These are phyloP conservation scores for Pemphredon lugubris DNA, from an alignment of 2,888 invertebrate species.

Conservation along the genomic window DNA sequence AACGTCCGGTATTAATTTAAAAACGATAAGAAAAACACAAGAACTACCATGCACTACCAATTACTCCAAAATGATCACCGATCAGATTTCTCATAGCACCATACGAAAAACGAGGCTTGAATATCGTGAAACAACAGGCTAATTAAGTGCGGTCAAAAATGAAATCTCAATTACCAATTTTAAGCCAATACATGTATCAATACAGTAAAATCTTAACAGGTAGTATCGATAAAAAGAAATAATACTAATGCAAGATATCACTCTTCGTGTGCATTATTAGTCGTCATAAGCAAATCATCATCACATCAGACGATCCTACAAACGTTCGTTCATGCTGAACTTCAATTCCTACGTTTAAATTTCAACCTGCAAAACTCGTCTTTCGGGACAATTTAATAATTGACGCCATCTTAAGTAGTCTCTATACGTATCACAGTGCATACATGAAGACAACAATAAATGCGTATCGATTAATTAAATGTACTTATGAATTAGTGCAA, in stretches of 20 bases:
- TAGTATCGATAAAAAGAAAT: constrained; percentile 7
- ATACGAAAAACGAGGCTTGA: constrained; percentile 26
- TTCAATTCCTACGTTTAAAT: too few relatives aligned
- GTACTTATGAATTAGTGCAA: constrained; percentile 37
- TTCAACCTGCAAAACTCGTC: too few relatives aligned
- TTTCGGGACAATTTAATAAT: background rate
- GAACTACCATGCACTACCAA: constrained; percentile 61
- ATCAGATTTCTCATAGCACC: constrained; percentile 53
- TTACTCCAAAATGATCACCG: constrained; percentile 32
- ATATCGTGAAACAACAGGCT: constrained; percentile 36
- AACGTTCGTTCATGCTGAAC: too few relatives aligned
- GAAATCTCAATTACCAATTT: constrained; percentile 6
- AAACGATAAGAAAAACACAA: constrained; percentile 39
- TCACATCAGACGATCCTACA: too few relatives aligned
- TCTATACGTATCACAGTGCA: constrained; percentile 57
- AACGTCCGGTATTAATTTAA: constrained; percentile 19
- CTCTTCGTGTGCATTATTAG: too few relatives aligned
- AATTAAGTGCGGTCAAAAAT: constrained; percentile 50
- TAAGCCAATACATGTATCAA: constrained; percentile 29
- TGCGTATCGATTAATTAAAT: constrained; percentile 28
- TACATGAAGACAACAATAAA: constrained; percentile 32
- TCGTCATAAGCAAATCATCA: too few relatives aligned
- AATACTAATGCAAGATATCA: constrained; percentile 1
- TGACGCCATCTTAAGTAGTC: too few relatives aligned
- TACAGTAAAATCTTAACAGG: constrained; percentile 12